These are phyloP conservation scores for Spodoptera frugiperda DNA, from an alignment of 1,140 invertebrate genomes.

Conservation along the genomic window DNA sequence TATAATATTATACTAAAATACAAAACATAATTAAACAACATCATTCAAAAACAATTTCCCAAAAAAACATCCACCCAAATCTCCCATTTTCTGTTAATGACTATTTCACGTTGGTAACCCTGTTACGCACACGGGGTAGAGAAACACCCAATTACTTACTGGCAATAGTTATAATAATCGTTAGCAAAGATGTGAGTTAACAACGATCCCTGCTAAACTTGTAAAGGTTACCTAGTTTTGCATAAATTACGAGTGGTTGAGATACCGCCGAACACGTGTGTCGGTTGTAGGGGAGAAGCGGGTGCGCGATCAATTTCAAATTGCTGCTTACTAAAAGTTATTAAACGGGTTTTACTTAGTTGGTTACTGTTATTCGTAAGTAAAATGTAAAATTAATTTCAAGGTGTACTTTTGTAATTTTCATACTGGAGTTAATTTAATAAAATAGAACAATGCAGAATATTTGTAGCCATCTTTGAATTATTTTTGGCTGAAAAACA, in stretches of 20 bases:
- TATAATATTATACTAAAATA: too few relatives aligned
- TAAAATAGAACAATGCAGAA: too few relatives aligned
- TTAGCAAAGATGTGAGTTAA: constrained; percentile 36
- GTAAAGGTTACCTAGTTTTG: constrained; percentile 36
- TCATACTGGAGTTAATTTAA: too few relatives aligned
- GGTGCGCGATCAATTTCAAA: not conserved
- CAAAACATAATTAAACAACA: too few relatives aligned
- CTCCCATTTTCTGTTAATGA: not conserved
- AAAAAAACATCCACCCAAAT: not conserved
- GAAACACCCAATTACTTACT: constrained; percentile 37
- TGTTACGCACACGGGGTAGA: not conserved
- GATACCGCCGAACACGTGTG: constrained; percentile 11
- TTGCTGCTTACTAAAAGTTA: too few relatives aligned
- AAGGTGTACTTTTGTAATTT: too few relatives aligned
- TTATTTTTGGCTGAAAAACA: too few relatives aligned
- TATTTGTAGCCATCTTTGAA: too few relatives aligned
- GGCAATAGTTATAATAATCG: constrained; percentile 25
- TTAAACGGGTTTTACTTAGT: too few relatives aligned
- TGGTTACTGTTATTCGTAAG: too few relatives aligned
- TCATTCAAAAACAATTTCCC: not conserved
- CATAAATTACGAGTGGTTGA: constrained; percentile 34
- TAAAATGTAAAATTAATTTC: too few relatives aligned
- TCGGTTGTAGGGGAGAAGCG: not conserved
- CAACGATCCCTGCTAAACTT: constrained; percentile 5
- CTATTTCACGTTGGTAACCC: constrained; percentile 12